Percentiles rank a stretch among this genome's conserved stretches.
Conservation (phyloP, 2,797 vertebrate species). For the Mormyrops attenuatus region DNA sequence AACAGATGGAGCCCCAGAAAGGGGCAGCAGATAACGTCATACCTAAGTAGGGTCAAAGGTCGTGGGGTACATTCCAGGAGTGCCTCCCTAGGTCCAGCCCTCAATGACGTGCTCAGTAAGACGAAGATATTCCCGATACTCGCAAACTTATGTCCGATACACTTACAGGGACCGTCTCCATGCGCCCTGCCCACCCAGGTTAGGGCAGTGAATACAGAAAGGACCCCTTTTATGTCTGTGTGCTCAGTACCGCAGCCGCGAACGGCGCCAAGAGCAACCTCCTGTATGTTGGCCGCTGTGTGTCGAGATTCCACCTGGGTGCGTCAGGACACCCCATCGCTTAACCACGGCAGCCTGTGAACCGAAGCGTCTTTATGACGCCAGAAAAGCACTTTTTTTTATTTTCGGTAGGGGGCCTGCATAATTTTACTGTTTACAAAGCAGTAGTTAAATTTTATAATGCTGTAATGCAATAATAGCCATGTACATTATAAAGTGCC, state of each 20-base stretch:
- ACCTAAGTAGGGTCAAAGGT: neutral
- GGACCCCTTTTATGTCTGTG: neutral
- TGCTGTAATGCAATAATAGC: neutral
- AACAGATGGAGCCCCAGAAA: neutral
- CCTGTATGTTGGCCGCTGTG: neutral
- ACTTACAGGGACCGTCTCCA: neutral
- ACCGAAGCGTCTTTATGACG: neutral
- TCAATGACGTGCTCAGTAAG: neutral
- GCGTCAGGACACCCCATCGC: neutral
- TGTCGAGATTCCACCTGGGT: neutral
- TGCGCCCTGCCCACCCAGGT: neutral
- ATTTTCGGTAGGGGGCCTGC: neutral
- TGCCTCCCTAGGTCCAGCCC: neutral
- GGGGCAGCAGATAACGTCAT: neutral
- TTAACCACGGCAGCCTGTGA: neutral
- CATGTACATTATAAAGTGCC: neutral
- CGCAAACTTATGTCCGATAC: neutral
- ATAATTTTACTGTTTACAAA: slow-evolving; percentile 7
- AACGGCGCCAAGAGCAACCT: neutral
- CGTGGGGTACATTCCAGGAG: neutral
- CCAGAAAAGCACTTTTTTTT: neutral
- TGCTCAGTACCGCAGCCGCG: neutral
- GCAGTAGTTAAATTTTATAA: neutral
- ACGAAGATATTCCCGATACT: neutral
- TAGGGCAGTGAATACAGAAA: neutral